Percentiles rank a stretch among this genome's conserved stretches.
Evolutionary conservation across 2,888 invertebrate species (phyloP).

Genomic region (Pecten maximus): DNA sequence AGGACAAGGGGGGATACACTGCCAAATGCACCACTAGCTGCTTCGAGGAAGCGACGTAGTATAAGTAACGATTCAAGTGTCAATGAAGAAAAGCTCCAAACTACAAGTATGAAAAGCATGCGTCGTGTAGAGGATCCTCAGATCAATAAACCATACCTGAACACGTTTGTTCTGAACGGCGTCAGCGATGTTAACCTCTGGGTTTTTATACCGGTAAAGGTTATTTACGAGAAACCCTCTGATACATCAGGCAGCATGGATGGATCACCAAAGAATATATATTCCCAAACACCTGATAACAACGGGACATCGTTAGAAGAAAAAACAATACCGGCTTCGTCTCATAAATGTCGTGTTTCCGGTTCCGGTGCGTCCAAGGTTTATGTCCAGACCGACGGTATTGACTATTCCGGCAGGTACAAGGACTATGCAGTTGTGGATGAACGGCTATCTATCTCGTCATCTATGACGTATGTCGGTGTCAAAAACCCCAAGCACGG

Average conservation of each 20-base stretch:
- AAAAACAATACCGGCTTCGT: not conserved
- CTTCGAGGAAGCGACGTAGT: not conserved
- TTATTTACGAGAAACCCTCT: conserved; percentile 44
- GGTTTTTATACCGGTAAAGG: conserved; percentile 68
- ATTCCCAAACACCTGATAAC: not conserved
- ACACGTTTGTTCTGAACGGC: conserved; percentile 67
- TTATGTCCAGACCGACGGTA: conserved; percentile 66
- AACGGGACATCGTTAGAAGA: not conserved
- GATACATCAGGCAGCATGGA: not conserved
- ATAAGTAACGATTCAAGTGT: not conserved
- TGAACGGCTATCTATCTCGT: conserved; percentile 61
- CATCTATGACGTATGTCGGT: conserved; percentile 66
- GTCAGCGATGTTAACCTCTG: conserved; percentile 64
- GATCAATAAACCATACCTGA: conserved; percentile 55
- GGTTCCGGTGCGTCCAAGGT: conserved; percentile 56
- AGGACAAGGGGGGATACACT: conserved; percentile 2
- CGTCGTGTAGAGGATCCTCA: not conserved
- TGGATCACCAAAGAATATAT: not conserved
- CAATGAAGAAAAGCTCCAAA: not conserved
- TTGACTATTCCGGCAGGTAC: conserved; percentile 71
- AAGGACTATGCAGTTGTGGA: conserved; percentile 70
- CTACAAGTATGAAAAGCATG: not conserved
- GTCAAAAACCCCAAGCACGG: conserved; percentile 60
- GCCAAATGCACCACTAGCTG: not conserved
- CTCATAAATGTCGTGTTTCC: conserved; percentile 35